phyloP scores from a whole-genome alignment of 2,888 invertebrate species.

The Gymnosoma rotundatum region DNA sequence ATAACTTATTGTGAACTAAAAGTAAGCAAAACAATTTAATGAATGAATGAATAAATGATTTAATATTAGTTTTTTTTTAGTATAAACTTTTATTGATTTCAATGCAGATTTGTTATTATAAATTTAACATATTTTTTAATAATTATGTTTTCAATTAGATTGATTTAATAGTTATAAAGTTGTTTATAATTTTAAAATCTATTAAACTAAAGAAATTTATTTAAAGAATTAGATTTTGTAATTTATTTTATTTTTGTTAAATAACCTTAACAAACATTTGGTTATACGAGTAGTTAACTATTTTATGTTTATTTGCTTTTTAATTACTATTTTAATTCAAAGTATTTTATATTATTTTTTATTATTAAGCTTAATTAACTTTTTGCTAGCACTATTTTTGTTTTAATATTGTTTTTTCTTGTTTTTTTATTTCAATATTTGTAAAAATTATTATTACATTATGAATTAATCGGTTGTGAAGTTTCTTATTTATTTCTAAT shows the following conservation, averaged over 20 bases:
- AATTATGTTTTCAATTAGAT: slow-evolving; percentile 32
- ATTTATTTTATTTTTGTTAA: slow-evolving; percentile 47
- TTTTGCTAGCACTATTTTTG: slow-evolving; percentile 31
- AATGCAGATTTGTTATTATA: slow-evolving; percentile 52
- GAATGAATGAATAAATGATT: background rate
- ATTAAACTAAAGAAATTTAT: slow-evolving; percentile 68
- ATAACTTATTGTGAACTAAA: too few species aligned
- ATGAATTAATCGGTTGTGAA: slow-evolving; percentile 37
- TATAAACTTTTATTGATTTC: slow-evolving; percentile 41
- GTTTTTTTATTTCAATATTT: slow-evolving; percentile 26
- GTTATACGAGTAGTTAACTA: slow-evolving; percentile 32
- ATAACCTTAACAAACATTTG: slow-evolving; percentile 66
- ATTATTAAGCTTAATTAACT: slow-evolving; percentile 16
- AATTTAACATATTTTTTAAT: slow-evolving; percentile 67
- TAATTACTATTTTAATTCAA: background rate
- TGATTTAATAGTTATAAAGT: slow-evolving; percentile 43
- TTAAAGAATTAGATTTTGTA: slow-evolving; percentile 40
- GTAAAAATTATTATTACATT: slow-evolving; percentile 18
- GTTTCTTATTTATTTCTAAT: slow-evolving; percentile 33
- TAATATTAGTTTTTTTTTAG: background rate
- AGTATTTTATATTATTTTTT: background rate
- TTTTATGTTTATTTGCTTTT: slow-evolving; percentile 4
- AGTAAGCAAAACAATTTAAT: background rate
- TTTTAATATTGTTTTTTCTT: slow-evolving; percentile 45
- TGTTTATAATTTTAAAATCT: slow-evolving; percentile 48